These are phyloP conservation scores for Yponomeuta malinellus DNA, from an alignment of 2,888 invertebrate genomes.

Conservation along the genomic window DNA sequence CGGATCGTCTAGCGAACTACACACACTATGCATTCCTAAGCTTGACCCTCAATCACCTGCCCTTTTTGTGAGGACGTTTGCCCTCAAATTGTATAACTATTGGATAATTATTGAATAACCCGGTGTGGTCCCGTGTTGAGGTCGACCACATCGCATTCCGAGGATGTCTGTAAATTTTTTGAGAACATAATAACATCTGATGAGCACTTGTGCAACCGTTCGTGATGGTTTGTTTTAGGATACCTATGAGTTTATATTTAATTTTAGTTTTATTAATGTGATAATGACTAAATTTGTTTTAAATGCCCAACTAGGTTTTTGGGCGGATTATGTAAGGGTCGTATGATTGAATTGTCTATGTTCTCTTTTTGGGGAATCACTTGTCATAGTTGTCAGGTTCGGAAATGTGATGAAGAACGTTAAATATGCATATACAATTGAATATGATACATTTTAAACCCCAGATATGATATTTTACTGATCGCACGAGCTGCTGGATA, in stretches of 20 bases:
- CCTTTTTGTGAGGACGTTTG: not conserved
- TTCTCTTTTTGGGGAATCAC: not conserved
- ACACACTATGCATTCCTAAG: not conserved
- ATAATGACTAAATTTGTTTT: not conserved
- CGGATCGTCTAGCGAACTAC: not conserved
- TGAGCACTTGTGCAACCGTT: not conserved
- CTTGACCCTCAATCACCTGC: not conserved
- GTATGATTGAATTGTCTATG: too few relatives aligned
- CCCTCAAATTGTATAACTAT: constrained; percentile 1
- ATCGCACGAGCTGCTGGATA: too few relatives aligned
- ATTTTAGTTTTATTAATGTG: not conserved
- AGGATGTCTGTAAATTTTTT: not conserved
- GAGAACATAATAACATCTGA: not conserved
- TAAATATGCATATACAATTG: not conserved
- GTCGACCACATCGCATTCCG: not conserved
- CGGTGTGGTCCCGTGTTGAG: not conserved
- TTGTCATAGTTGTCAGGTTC: not conserved
- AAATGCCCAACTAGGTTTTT: not conserved
- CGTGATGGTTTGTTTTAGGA: not conserved
- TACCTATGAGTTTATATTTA: not conserved
- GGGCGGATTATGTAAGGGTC: not conserved
- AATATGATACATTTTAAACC: too few relatives aligned
- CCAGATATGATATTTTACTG: too few relatives aligned
- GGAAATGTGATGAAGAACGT: not conserved
- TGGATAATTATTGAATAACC: not conserved